Base-by-base conservation (phyloP, 2,888 invertebrate species). In the Sepiola atlantica region DNA sequence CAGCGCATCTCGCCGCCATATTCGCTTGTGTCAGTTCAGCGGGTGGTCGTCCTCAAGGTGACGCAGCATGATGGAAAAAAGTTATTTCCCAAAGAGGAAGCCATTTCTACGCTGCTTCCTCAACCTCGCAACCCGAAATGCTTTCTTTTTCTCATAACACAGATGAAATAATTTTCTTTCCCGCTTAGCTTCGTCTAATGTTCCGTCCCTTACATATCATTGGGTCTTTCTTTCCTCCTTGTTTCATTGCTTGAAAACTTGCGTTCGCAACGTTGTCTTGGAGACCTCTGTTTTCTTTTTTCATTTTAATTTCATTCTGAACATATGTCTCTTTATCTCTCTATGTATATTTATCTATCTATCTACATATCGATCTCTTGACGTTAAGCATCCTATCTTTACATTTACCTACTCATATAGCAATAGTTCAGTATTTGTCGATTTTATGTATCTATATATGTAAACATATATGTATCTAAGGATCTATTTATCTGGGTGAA, bases 1-100 rank as follows among this genome's bases (percentile, higher is more conserved):
- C 32, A 77, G n/a, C n/a, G 32, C 77, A 77, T n/a, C 77, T 77
- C 77, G n/a, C 77, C 77, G n/a, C 32, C 77, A 77, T n/a, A 77
- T 77, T 77, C 77, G 77, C 16, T 32, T 77, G 77, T 77, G 77
- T 16, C 32, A 77, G 77, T n/a, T 77, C 77, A 32, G 77, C 77
- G 77, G 77, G 77, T 77, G 77, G 77, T 32, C 77, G 77, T 77
- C 77, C 77, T 77, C 77, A n/a, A 77, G 77, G 77, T 77, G 77
- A 32, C 77, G n/a, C 77, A 77, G 77, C 77, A 32, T 32, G 77
- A 77, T 77, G 32, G n/a, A n/a, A 77, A 77, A 77, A 77, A 77
- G 77, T 77, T 77, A 77, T 77, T 77, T 77, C 77, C 77, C 0
- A n/a, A 77, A 77, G 77, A 77, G 77, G 77, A 77, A 77, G 77